A percentile compares a stretch with the other conserved stretches of the same genome.
Evolutionary conservation across 2,888 invertebrate genomes (phyloP).

Genomic region (Aphidius colemani): DNA sequence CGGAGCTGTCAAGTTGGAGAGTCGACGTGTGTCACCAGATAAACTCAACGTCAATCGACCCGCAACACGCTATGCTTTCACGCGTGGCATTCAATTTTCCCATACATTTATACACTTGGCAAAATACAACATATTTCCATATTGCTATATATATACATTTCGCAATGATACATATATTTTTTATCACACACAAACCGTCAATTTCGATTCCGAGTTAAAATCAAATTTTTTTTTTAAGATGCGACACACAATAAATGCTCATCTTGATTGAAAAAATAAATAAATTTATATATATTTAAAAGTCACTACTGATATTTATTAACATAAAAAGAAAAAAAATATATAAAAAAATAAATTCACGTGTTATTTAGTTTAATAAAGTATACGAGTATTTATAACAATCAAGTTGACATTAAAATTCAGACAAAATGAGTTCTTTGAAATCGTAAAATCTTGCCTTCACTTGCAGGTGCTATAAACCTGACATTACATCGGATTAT

Average conservation of each 20-base stretch:
- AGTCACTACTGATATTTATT: too few species aligned
- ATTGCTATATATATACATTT: neutral
- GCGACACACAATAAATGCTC: too few species aligned
- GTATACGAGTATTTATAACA: neutral
- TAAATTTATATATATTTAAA: too few species aligned
- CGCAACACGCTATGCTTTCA: conserved; percentile 19
- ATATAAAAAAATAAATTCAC: neutral
- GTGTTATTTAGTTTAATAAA: neutral
- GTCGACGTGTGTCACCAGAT: conserved; percentile 42
- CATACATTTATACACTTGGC: conserved; percentile 33
- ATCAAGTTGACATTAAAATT: neutral
- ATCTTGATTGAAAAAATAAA: too few species aligned
- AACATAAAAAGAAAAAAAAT: too few species aligned
- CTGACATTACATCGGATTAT: conserved; percentile 19
- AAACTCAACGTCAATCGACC: conserved; percentile 40
- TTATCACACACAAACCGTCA: too few species aligned
- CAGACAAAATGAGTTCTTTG: neutral
- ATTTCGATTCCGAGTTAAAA: too few species aligned
- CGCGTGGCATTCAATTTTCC: conserved; percentile 36
- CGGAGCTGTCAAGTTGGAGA: conserved; percentile 36
- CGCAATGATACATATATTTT: neutral
- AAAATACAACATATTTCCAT: neutral
- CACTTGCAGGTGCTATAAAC: conserved; percentile 7
- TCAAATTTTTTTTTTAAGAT: too few species aligned
- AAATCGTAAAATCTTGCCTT: conserved; percentile 11